A percentile compares a stretch with the other conserved stretches of the same genome.
phyloP scores from a whole-genome alignment of 2,888 invertebrate genomes.

The Tachina lurida region DNA sequence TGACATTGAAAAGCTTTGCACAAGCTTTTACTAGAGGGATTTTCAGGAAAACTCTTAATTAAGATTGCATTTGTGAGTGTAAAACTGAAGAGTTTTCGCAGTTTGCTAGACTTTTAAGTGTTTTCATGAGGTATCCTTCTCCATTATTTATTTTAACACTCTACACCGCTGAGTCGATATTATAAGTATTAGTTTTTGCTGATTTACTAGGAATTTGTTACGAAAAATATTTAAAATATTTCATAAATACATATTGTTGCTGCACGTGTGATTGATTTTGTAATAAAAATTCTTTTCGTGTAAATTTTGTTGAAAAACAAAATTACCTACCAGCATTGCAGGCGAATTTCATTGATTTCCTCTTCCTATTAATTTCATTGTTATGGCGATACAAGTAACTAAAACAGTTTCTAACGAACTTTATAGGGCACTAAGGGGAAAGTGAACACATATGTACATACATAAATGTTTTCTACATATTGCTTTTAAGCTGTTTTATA shows the following conservation, averaged over 20 bases:
- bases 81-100: background rate
- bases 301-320: background rate
- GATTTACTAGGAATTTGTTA: background rate
- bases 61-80: too few species aligned
- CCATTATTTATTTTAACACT: too few species aligned
- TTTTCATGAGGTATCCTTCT: background rate
- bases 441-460: background rate
- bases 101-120: background rate
- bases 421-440: background rate
- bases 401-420: background rate
- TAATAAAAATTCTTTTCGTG: background rate
- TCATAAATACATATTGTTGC: background rate
- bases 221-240: background rate
- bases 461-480: background rate
- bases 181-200: background rate
- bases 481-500: background rate
- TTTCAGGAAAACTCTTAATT: too few species aligned
- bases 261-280: slow-evolving; percentile 11
- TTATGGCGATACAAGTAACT: background rate
- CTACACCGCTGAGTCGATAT: background rate
- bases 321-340: background rate
- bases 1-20: too few species aligned
- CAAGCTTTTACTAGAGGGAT: too few species aligned
- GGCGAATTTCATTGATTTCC: background rate
- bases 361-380: background rate